phyloP scores from a whole-genome alignment of 2,113 vertebrate genomes.

The Lontra canadensis region DNA sequence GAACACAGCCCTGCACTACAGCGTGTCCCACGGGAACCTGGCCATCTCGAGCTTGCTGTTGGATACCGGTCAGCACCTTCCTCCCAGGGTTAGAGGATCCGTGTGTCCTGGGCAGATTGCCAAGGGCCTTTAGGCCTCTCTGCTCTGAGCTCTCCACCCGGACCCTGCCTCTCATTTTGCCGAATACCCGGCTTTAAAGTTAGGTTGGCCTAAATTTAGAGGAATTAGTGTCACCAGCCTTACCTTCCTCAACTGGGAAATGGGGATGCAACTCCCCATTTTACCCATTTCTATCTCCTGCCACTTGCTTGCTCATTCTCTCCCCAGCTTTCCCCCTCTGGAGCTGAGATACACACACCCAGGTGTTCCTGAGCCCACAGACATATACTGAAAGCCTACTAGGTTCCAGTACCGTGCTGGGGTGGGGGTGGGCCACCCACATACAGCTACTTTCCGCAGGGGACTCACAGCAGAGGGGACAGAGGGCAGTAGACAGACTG shows the following conservation, averaged over 20 bases:
- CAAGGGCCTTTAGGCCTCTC: not conserved
- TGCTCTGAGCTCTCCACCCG: not conserved
- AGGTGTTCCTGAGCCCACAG: not conserved
- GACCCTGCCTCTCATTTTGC: not conserved
- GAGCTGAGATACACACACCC: not conserved
- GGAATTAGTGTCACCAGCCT: not conserved
- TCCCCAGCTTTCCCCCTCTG: not conserved
- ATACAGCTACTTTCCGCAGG: not conserved
- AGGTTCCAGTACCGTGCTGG: not conserved
- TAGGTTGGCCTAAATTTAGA: not conserved
- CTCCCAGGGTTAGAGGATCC: not conserved
- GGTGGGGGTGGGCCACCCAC: not conserved
- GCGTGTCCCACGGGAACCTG: constrained; percentile 97
- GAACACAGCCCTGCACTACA: constrained; percentile 97
- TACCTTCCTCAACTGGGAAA: not conserved
- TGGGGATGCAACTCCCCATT: not conserved
- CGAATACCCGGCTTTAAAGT: not conserved
- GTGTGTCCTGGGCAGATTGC: not conserved
- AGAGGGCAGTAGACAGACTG: not conserved
- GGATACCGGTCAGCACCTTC: constrained; percentile 88
- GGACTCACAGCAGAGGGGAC: not conserved
- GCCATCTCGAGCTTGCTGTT: constrained; percentile 91
- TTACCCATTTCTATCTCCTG: not conserved
- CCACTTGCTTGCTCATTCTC: not conserved
- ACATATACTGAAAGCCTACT: not conserved